Evolutionary conservation across 2,797 vertebrate species (phyloP), one percentile per base, ranked within the genome.

Genomic region (Alauda arvensis): DNA sequence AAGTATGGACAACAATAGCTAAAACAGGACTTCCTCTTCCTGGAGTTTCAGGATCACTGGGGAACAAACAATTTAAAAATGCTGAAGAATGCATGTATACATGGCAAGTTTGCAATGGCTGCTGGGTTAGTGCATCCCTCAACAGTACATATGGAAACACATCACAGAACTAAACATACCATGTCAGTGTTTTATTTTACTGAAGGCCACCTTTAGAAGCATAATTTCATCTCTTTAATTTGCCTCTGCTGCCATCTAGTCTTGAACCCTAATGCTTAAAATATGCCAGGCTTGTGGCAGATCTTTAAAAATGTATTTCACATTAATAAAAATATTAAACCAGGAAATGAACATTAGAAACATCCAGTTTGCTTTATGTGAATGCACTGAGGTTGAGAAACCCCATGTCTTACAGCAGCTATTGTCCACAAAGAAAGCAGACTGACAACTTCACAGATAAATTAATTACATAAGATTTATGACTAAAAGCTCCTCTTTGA

Each of bases 221-320:
- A 3, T 34, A 67, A 71, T 53, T 69, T 63, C 10, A 53, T 51
- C 20, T 56, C 48, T 83, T 91, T 92, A 65, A 29, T 94, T 95
- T 92, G 87, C 31, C 93, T 97, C 92, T 97, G 91, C 95, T 96
- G 95, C 95, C 95, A 95, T 83, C 97, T 96, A 96, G 96, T 93
- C 88, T 79, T 67, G 60, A 81, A 72, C 8, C 21, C 28, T 40
- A 25, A 37, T 77, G 74, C 46, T 89, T 68, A 84, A 86, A 85
- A 81, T 45, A 67, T 71, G 26, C 29, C 77, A 86, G 15, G 23
- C 9, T 60, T 74, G 17, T 52, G n/a, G 12, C 5, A 85, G 31
- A 26, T 21, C 7, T 57, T 61, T 5, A 56, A 40, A 78, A 57
- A 31, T 10, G 4, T 18, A 29, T 34, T 70, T 87, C 31, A 10